Percentiles rank a stretch among this genome's conserved stretches.
Evolutionary conservation across 1,140 invertebrate genomes (phyloP).

Genomic region (Chrysomallon squamiferum): DNA sequence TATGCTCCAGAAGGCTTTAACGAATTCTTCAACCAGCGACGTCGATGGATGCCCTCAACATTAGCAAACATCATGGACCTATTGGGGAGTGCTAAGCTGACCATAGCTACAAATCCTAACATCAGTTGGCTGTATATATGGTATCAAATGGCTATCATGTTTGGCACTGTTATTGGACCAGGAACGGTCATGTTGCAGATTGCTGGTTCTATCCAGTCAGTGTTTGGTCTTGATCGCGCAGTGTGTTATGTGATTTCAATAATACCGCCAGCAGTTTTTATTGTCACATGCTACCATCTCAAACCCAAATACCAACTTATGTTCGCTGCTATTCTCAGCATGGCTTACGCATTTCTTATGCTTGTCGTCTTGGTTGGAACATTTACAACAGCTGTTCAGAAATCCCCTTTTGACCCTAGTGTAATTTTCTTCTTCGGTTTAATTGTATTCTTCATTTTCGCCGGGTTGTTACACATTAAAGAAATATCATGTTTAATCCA

Average conservation of each 20-base stretch:
- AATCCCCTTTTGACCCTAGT: slow-evolving; percentile 45
- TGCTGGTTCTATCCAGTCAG: slow-evolving; percentile 18
- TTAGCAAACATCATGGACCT: slow-evolving; percentile 74
- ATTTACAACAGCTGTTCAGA: slow-evolving; percentile 38
- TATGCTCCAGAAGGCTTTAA: slow-evolving; percentile 79
- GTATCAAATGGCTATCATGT: slow-evolving; percentile 87
- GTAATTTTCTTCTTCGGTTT: slow-evolving; percentile 49
- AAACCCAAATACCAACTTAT: neutral
- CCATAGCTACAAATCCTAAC: slow-evolving; percentile 95
- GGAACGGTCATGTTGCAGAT: slow-evolving; percentile 70
- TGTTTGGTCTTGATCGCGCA: neutral
- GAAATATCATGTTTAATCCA: slow-evolving; percentile 84
- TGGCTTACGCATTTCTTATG: slow-evolving; percentile 55
- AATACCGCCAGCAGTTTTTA: neutral
- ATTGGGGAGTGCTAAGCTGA: slow-evolving; percentile 62
- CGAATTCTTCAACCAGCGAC: slow-evolving; percentile 72
- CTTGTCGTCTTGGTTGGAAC: slow-evolving; percentile 57
- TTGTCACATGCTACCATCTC: neutral
- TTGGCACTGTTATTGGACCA: slow-evolving; percentile 75
- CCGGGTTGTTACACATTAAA: slow-evolving; percentile 52
- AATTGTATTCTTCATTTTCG: slow-evolving; percentile 47
- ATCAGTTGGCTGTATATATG: slow-evolving; percentile 95
- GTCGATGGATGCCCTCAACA: slow-evolving; percentile 73
- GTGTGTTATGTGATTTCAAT: neutral
- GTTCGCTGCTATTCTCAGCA: neutral